These are phyloP conservation scores for Orthonyx spaldingii DNA, from an alignment of 2,113 vertebrate genomes.

Conservation along the genomic window DNA sequence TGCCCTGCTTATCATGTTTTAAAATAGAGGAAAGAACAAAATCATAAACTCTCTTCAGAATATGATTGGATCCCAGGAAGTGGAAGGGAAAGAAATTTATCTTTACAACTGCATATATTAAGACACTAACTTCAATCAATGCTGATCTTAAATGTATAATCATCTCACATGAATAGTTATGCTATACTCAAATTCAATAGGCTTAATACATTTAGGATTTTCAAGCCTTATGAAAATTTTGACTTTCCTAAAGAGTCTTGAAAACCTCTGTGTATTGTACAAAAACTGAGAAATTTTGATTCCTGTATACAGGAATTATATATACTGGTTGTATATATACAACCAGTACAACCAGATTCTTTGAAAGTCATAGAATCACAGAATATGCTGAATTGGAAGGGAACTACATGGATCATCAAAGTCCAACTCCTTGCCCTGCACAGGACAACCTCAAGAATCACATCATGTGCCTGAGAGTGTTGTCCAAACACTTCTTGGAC, in stretches of 20 bases:
- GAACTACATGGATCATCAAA: not conserved
- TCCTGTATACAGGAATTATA: not conserved
- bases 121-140: not conserved
- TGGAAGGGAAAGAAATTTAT: not conserved
- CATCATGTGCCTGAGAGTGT: not conserved
- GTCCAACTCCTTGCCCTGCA: accelerated
- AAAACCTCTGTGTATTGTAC: not conserved
- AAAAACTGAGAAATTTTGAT: not conserved
- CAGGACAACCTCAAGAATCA: not conserved
- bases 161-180: not conserved
- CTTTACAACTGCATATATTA: not conserved
- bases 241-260: not conserved
- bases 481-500: not conserved
- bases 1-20: accelerated
- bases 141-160: not conserved
- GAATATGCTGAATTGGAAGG: not conserved
- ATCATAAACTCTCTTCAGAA: not conserved
- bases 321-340: not conserved
- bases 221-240: not conserved
- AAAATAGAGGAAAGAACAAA: not conserved
- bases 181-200: not conserved
- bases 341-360: too few species aligned
- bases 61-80: not conserved
- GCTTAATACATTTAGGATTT: not conserved
- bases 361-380: not conserved